A percentile compares a stretch with the other conserved stretches of the same genome.
Conservation (phyloP, 2,797 vertebrate species). For the Poeciliopsis paucimaculata region DNA sequence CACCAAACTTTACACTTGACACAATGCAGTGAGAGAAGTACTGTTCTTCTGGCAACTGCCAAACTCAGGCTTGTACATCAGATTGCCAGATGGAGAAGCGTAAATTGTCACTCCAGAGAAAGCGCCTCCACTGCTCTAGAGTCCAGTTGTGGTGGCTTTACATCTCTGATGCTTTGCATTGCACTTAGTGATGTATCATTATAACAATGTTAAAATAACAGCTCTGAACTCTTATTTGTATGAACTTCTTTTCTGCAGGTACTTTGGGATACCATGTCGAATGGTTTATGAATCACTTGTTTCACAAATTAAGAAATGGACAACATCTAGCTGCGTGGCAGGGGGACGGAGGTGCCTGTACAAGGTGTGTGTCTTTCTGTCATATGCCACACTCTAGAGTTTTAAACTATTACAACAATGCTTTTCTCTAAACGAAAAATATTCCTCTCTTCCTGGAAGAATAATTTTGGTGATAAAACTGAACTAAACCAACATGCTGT, state of each 20-base stretch:
- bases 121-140: too few species aligned
- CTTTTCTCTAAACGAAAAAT: background rate
- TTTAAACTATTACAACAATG: background rate
- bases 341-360: conserved; percentile 82
- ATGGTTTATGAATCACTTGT: conserved; percentile 73
- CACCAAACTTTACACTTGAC: too few species aligned
- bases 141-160: too few species aligned
- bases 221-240: background rate
- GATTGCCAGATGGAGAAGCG: too few species aligned
- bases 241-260: conserved; percentile 63
- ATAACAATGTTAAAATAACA: background rate
- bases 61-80: too few species aligned
- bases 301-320: conserved; percentile 80
- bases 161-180: too few species aligned
- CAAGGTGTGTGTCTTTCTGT: conserved; percentile 63
- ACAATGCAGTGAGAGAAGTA: too few species aligned
- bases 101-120: too few species aligned
- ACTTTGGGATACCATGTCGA: conserved; percentile 76
- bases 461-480: background rate
- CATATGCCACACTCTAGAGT: background rate
- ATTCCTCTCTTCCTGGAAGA: background rate
- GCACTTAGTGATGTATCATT: too few species aligned
- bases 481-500: background rate
- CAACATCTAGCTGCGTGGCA: conserved; percentile 66
- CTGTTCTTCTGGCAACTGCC: too few species aligned